Evolutionary conservation across 1,140 invertebrate genomes (phyloP).

Genomic region (Goniozus legneri): DNA sequence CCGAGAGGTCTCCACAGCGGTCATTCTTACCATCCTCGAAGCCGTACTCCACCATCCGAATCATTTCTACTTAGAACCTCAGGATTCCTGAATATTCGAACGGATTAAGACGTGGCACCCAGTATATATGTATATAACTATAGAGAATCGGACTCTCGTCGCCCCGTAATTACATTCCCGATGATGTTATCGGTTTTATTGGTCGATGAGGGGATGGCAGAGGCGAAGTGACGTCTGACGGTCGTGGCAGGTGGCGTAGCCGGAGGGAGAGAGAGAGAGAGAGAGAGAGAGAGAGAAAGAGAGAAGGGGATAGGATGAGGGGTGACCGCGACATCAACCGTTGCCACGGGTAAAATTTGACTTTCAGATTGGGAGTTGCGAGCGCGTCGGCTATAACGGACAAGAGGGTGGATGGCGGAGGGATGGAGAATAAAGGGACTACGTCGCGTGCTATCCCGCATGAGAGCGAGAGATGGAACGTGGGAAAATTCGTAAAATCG

Average conservation of each 20-base stretch:
- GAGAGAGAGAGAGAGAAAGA: not conserved
- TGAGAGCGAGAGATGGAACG: constrained; percentile 19
- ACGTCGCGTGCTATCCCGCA: not conserved
- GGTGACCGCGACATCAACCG: constrained; percentile 28
- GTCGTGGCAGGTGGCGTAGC: constrained; percentile 13
- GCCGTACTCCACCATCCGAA: too few species aligned
- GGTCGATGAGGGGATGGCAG: too few species aligned
- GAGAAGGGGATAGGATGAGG: not conserved
- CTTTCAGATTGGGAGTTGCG: constrained; percentile 45
- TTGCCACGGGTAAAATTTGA: constrained; percentile 46
- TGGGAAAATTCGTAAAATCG: constrained; percentile 10
- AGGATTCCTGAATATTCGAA: too few species aligned
- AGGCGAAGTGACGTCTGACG: too few species aligned
- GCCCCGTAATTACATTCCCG: constrained; percentile 51
- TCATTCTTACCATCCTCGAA: too few species aligned
- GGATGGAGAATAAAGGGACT: not conserved
- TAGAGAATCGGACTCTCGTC: too few species aligned
- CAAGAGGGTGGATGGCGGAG: not conserved
- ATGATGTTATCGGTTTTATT: constrained; percentile 50
- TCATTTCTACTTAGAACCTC: too few species aligned
- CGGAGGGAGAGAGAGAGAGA: constrained; percentile 2
- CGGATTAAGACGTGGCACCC: too few species aligned
- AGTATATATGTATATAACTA: too few species aligned
- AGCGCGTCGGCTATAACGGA: constrained; percentile 11
- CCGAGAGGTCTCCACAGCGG: too few species aligned